phyloP scores from a whole-genome alignment of 2,888 invertebrate species.

The Agonopterix arenella region DNA sequence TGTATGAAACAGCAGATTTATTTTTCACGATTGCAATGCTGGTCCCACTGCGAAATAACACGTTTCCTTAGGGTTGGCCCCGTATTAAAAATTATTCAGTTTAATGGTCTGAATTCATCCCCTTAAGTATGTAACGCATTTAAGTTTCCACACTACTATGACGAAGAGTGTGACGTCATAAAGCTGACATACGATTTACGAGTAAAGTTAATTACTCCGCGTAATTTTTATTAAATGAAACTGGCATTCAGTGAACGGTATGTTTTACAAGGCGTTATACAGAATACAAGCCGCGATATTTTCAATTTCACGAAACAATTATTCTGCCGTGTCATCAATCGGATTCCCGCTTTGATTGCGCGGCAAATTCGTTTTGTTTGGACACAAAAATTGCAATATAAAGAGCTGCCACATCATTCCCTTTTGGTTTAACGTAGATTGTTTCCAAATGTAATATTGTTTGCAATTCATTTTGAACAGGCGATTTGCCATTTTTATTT shows the following conservation, averaged over 20 bases:
- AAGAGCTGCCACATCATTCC: slow-evolving; percentile 77
- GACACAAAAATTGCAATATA: slow-evolving; percentile 77
- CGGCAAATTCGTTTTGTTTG: slow-evolving; percentile 77
- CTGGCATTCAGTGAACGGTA: slow-evolving; percentile 8
- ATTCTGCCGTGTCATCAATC: slow-evolving; percentile 76
- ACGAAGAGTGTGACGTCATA: no score
- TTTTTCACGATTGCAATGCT: no score
- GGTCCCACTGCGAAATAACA: no score
- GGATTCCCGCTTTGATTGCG: slow-evolving; percentile 76
- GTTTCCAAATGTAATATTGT: slow-evolving; percentile 74
- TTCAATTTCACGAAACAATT: slow-evolving; percentile 76
- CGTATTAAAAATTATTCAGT: no score
- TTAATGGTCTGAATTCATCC: no score
- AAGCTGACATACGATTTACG: slow-evolving; percentile 24
- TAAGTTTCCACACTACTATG: no score
- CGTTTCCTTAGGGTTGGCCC: no score
- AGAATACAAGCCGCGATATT: slow-evolving; percentile 60
- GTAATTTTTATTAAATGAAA: no score
- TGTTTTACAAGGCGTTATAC: slow-evolving; percentile 54
- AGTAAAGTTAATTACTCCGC: slow-evolving; percentile 9
- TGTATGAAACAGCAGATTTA: no score
- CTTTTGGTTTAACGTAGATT: slow-evolving; percentile 75
- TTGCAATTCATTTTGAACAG: slow-evolving; percentile 72
- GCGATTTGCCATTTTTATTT: slow-evolving; percentile 64
- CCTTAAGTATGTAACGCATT: no score